Percentiles rank a stretch among this genome's conserved stretches.
phyloP scores from a whole-genome alignment of 1,140 invertebrate genomes.

The Brachionus rotundiformis region DNA sequence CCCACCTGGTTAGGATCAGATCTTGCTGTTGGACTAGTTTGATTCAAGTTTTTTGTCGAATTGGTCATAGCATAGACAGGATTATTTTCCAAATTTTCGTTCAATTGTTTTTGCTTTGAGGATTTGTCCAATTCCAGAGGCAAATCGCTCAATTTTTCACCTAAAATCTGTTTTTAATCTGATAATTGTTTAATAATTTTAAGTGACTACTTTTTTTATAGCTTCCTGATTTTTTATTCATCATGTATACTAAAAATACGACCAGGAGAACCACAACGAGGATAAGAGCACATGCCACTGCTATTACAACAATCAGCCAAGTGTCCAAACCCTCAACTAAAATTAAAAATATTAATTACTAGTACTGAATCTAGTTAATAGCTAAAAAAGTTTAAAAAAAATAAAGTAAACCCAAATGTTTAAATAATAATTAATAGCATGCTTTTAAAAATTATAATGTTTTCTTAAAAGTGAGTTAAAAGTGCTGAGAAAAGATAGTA shows the following conservation, averaged over 20 bases:
- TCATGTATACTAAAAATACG: background rate
- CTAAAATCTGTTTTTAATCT: background rate
- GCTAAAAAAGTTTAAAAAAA: background rate
- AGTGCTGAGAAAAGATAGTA: background rate
- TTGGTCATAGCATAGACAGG: constrained; percentile 4
- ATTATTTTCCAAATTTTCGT: background rate
- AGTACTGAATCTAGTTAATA: background rate
- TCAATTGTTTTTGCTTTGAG: background rate
- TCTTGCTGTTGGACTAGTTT: constrained; percentile 20
- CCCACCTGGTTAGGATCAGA: constrained; percentile 37
- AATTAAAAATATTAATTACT: background rate
- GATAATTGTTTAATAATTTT: background rate
- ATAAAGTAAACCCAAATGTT: background rate
- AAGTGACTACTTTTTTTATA: background rate
- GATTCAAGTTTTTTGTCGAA: background rate
- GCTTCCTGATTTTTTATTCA: background rate
- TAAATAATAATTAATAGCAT: constrained; percentile 23
- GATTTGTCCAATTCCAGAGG: background rate
- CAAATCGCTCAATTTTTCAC: background rate
- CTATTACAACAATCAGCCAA: background rate
- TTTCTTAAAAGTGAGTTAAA: background rate
- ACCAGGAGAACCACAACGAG: background rate
- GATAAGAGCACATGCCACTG: background rate
- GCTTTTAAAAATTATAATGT: background rate
- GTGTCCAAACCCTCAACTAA: background rate